Evolutionary conservation across 2,888 invertebrate species (phyloP), one percentile per base, ranked within the genome.

Genomic region (Ligdia adustata): DNA sequence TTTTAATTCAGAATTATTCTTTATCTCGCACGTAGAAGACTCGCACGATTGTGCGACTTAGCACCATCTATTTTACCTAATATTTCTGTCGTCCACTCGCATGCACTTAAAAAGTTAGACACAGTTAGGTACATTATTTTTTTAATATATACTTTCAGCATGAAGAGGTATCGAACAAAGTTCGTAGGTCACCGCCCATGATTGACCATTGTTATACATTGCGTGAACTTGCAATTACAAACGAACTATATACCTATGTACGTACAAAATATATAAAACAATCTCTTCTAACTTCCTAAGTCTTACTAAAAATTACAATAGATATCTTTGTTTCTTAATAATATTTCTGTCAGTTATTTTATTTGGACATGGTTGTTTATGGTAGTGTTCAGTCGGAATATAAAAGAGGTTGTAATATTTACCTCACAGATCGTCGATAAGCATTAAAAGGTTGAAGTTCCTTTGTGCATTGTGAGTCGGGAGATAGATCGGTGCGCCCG

Each of bases 121-220:
- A n/a, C n/a, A n/a, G n/a, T n/a, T n/a, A n/a, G n/a, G n/a, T n/a
- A n/a, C n/a, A n/a, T n/a, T n/a, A n/a, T n/a, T n/a, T n/a, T n/a
- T n/a, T n/a, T n/a, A n/a, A n/a, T n/a, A n/a, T n/a, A n/a, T n/a
- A n/a, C n/a, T n/a, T n/a, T n/a, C n/a, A n/a, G n/a, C n/a, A n/a
- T n/a, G 16, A 4, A 16, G 16, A 5, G 16, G 16, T 3, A 16
- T 3, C 3, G 22, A 7, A 2, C 6, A 3, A 29, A 56, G 72
- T 60, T 60, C 63, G 57, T 61, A 62, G 71, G 63, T 69, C 63
- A 51, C 47, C 47, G 44, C 43, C 53, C 46, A 54, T 70, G 64
- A 72, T 65, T 61, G 63, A 52, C 64, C 60, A 70, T 72, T 72
- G 72, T 72, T 64, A 68, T 60, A 34, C 26, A 1, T 2, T 6